Evolutionary conservation across 2,113 vertebrate genomes (phyloP).

Genomic region (Neomonachus schauinslandi): DNA sequence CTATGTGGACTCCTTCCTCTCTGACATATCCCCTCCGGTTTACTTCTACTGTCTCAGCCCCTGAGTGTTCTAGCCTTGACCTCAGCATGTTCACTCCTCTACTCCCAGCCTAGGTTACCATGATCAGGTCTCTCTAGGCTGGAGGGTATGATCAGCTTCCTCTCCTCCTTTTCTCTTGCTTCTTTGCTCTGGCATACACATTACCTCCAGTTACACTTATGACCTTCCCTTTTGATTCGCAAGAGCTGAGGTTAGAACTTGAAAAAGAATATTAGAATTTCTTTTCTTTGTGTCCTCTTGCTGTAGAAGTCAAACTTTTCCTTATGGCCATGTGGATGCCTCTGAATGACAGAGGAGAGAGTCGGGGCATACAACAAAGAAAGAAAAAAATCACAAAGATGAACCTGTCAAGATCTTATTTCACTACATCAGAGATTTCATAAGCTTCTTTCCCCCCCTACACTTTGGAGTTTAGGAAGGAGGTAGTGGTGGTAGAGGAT

Average conservation of each 20-base stretch:
- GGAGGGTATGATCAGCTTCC: background rate
- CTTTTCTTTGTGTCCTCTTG: background rate
- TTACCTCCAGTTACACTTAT: background rate
- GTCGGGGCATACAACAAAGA: background rate
- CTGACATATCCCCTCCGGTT: background rate
- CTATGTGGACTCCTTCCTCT: background rate
- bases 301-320: background rate
- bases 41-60: background rate
- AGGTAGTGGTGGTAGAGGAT: conserved; percentile 5
- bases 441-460: background rate
- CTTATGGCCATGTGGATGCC: background rate
- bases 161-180: background rate
- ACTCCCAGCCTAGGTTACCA: background rate
- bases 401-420: conserved; percentile 40
- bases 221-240: background rate
- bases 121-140: background rate
- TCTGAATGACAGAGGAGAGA: background rate
- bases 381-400: conserved; percentile 3
- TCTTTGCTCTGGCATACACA: background rate
- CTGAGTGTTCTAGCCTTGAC: background rate
- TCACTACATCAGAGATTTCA: conserved; percentile 37
- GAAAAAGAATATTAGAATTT: background rate
- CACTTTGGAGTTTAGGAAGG: conserved; percentile 49
- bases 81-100: background rate
- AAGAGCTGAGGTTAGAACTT: background rate